Conservation (phyloP, 2,113 vertebrate species). For the Pelecanus crispus region DNA sequence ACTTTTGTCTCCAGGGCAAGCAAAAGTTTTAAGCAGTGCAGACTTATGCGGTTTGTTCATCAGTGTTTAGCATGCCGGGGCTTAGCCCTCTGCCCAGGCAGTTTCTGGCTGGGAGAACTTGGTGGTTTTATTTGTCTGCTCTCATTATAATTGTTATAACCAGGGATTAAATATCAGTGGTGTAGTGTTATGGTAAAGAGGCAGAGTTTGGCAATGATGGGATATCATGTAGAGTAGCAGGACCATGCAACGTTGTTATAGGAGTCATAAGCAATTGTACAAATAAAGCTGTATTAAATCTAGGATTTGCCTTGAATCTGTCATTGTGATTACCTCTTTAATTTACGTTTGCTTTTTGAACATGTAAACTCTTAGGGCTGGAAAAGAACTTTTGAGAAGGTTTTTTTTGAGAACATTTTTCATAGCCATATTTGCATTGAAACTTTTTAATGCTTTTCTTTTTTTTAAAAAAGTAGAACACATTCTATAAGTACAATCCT, state of each 20-base stretch:
- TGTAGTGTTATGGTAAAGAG: not conserved
- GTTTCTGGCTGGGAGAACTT: not conserved
- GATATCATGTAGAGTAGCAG: not conserved
- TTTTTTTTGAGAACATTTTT: not conserved
- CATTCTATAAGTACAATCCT: not conserved
- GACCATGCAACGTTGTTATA: not conserved
- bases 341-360: not conserved
- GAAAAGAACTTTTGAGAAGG: not conserved
- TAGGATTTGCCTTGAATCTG: not conserved
- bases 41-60: rapidly evolving
- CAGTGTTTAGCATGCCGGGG: not conserved
- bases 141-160: not conserved
- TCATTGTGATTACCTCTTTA: not conserved
- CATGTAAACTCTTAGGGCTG: not conserved
- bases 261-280: not conserved
- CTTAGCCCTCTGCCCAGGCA: not conserved
- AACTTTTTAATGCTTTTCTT: not conserved
- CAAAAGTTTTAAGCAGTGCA: not conserved
- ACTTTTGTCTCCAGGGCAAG: not conserved
- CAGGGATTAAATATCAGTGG: not conserved
- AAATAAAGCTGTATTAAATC: not conserved
- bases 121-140: not conserved
- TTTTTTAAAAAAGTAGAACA: not conserved
- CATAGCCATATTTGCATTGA: not conserved
- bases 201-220: not conserved